A percentile compares a stretch with the other conserved stretches of the same genome.
Conservation (phyloP, 2,797 vertebrate species). For the Thalassophryne amazonica region DNA sequence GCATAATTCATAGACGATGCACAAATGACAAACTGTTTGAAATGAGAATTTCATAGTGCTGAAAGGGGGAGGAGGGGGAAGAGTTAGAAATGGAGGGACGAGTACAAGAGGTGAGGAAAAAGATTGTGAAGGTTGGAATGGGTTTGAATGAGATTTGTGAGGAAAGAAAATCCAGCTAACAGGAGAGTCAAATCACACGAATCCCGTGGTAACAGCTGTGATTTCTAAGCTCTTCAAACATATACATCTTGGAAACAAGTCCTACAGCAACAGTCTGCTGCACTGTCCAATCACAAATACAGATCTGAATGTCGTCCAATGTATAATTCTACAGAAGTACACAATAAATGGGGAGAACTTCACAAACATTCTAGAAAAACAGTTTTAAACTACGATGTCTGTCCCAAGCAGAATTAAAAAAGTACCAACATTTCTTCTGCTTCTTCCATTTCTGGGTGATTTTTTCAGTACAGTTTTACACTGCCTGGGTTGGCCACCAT, state of each 20-base stretch:
- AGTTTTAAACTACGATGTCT: too few species aligned
- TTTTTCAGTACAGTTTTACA: too few species aligned
- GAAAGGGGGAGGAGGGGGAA: constrained; percentile 22
- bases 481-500: too few species aligned
- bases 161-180: constrained; percentile 77
- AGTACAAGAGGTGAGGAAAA: constrained; percentile 32
- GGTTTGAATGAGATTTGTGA: constrained; percentile 67
- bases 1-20: constrained; percentile 87
- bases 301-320: too few species aligned
- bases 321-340: too few species aligned
- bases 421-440: too few species aligned
- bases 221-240: neutral
- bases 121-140: constrained; percentile 5
- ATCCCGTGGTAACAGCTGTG: constrained; percentile 71
- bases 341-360: too few species aligned
- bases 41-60: constrained; percentile 90
- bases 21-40: constrained; percentile 88
- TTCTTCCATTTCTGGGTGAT: too few species aligned
- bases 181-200: constrained; percentile 80
- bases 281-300: too few species aligned
- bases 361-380: too few species aligned
- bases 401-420: too few species aligned
- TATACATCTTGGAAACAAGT: neutral
- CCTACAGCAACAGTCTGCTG: too few species aligned
- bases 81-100: constrained; percentile 30